phyloP scores from a whole-genome alignment of 1,140 invertebrate species.

The Atta texana region DNA sequence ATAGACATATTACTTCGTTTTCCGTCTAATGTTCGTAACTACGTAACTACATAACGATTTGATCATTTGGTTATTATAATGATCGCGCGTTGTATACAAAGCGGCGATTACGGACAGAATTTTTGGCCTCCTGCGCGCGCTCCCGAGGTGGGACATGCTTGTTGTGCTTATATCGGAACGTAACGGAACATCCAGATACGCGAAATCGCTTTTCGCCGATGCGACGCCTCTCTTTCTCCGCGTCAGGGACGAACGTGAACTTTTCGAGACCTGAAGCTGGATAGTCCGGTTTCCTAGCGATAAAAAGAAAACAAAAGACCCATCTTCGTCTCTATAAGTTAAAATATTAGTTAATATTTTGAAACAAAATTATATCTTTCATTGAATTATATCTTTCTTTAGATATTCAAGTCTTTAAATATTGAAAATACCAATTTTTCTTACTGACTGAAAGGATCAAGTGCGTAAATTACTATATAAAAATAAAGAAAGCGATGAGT shows the following conservation, averaged over 20 bases:
- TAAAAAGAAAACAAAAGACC: background rate
- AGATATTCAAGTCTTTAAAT: background rate
- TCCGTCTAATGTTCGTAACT: conserved; percentile 49
- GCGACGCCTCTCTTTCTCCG: background rate
- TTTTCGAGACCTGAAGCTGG: background rate
- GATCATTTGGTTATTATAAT: conserved; percentile 43
- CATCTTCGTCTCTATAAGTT: background rate
- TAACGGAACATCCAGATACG: conserved; percentile 40
- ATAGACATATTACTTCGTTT: conserved; percentile 60
- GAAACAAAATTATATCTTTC: background rate
- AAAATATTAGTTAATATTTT: background rate
- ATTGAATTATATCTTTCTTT: background rate
- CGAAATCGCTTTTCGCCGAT: conserved; percentile 55
- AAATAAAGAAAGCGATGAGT: no score
- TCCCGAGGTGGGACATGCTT: conserved; percentile 39
- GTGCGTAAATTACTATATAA: no score
- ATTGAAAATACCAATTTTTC: no score
- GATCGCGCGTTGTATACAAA: conserved; percentile 49
- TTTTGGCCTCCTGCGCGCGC: conserved; percentile 62
- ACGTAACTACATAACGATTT: conserved; percentile 57
- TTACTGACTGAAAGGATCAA: no score
- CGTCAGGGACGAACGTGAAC: conserved; percentile 26
- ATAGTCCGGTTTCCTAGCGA: background rate
- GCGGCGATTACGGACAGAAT: conserved; percentile 50
- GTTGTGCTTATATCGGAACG: conserved; percentile 27